Conservation (phyloP, 2,888 invertebrate species). For the Galeopsomyia nigrocyanea region DNA sequence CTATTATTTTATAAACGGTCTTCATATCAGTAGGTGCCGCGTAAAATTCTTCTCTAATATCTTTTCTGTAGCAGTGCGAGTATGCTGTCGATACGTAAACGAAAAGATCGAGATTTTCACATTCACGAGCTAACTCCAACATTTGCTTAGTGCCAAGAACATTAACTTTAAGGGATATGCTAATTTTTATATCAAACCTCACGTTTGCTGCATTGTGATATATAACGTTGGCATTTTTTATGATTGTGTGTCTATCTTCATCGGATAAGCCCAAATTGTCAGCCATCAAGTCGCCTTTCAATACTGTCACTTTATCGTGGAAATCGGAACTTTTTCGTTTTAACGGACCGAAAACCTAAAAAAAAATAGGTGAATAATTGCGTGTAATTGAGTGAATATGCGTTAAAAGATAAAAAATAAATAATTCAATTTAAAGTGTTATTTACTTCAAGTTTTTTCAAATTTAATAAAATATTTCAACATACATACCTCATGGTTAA, state of each 20-base stretch:
- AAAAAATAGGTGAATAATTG: background rate
- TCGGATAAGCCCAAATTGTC: slow-evolving; percentile 51
- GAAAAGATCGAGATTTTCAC: slow-evolving; percentile 51
- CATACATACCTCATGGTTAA: slow-evolving; percentile 51
- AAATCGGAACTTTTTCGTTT: slow-evolving; percentile 49
- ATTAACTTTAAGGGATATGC: slow-evolving; percentile 49
- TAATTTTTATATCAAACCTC: slow-evolving; percentile 48
- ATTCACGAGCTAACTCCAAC: slow-evolving; percentile 54
- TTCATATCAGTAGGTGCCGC: slow-evolving; percentile 53
- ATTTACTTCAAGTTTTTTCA: too few relatives aligned
- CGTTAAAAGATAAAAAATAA: too few relatives aligned
- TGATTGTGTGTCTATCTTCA: slow-evolving; percentile 46
- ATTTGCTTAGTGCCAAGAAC: slow-evolving; percentile 54
- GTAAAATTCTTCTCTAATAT: slow-evolving; percentile 57
- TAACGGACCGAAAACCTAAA: slow-evolving; percentile 55
- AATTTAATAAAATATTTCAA: slow-evolving; percentile 10
- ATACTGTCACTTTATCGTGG: slow-evolving; percentile 47
- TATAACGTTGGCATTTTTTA: slow-evolving; percentile 53
- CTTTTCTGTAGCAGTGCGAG: slow-evolving; percentile 51
- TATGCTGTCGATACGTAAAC: slow-evolving; percentile 58
- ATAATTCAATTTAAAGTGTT: too few relatives aligned
- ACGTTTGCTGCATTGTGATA: slow-evolving; percentile 55
- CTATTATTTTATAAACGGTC: slow-evolving; percentile 52
- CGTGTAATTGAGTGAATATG: too few relatives aligned
- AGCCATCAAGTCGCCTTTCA: slow-evolving; percentile 52